These are phyloP conservation scores for Scaptomyza cyrtandrae DNA, from an alignment of 2,888 invertebrate species.

Conservation along the genomic window DNA sequence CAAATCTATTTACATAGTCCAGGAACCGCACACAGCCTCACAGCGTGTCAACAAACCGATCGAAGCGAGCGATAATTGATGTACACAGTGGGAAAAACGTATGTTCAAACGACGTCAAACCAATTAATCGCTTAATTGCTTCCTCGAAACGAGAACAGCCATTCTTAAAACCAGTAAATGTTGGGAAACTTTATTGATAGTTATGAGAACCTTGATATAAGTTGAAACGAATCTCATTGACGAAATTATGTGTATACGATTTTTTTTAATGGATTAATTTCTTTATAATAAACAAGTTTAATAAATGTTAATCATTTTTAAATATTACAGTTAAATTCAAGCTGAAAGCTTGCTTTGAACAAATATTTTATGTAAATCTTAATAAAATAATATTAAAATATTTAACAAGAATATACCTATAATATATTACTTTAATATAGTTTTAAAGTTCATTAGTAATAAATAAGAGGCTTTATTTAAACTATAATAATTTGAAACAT, in stretches of 20 bases:
- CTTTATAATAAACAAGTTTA: neutral
- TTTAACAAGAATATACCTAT: no score
- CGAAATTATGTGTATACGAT: neutral
- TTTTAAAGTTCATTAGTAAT: no score
- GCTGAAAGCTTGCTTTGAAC: no score
- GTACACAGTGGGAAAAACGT: constrained; percentile 6
- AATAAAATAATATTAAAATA: no score
- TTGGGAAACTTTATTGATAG: neutral
- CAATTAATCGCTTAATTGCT: constrained; percentile 1
- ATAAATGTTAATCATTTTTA: neutral
- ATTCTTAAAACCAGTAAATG: neutral
- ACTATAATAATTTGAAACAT: no score
- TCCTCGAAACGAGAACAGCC: neutral
- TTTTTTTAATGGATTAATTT: neutral
- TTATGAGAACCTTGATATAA: neutral
- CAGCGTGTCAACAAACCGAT: constrained; percentile 73
- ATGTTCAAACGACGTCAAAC: neutral
- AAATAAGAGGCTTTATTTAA: no score
- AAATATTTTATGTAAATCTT: no score
- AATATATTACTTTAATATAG: no score
- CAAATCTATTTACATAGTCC: constrained; percentile 66
- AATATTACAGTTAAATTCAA: no score
- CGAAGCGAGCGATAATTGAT: constrained; percentile 73
- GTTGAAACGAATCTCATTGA: neutral
- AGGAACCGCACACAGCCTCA: constrained; percentile 50